These are phyloP conservation scores for Diglossa brunneiventris DNA, from an alignment of 2,113 vertebrate species.

Conservation along the genomic window DNA sequence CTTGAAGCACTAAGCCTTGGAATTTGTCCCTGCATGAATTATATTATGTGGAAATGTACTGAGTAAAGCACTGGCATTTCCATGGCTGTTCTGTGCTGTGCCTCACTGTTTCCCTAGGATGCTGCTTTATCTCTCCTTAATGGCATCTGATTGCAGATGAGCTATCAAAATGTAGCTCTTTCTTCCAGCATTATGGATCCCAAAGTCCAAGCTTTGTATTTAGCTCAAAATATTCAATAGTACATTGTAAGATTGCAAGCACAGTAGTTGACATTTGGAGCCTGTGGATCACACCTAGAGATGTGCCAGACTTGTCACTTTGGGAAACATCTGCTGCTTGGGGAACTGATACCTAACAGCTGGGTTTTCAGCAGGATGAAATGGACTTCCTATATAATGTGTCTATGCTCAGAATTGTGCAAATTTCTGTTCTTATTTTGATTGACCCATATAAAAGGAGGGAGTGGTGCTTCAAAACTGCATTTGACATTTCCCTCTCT, in stretches of 20 bases:
- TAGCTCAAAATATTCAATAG: background rate
- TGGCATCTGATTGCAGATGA: background rate
- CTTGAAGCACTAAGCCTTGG: background rate
- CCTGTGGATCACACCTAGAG: background rate
- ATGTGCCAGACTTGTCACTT: background rate
- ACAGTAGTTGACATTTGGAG: background rate
- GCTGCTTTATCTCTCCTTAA: background rate
- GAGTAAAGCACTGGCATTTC: background rate
- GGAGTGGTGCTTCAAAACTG: background rate
- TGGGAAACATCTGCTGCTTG: background rate
- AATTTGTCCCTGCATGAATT: background rate
- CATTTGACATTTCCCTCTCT: background rate
- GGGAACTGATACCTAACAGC: background rate
- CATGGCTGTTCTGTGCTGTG: background rate
- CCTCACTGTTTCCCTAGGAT: background rate
- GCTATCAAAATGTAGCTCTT: background rate
- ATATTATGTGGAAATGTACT: background rate
- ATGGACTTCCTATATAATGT: background rate
- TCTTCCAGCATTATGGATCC: background rate
- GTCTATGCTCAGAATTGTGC: background rate
- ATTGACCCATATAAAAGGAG: background rate
- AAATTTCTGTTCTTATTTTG: slow-evolving; percentile 1
- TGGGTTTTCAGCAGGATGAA: background rate
- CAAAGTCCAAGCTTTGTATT: background rate
- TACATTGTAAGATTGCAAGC: background rate